Evolutionary conservation across 2,888 invertebrate genomes (phyloP).

Genomic region (Apamea crenata): DNA sequence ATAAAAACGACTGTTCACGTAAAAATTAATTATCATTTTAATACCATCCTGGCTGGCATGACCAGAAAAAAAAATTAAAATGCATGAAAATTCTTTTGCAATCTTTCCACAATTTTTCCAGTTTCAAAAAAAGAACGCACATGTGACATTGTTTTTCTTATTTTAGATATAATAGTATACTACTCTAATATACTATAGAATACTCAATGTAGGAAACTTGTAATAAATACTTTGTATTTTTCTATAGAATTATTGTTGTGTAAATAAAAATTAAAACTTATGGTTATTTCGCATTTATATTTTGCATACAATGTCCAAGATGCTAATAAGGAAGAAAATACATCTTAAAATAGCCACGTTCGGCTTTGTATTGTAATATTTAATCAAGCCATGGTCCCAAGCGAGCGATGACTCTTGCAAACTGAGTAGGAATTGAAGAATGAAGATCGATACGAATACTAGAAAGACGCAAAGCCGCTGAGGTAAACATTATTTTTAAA

Average conservation of each 20-base stretch:
- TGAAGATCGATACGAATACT: conserved; percentile 52
- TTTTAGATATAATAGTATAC: too few relatives aligned
- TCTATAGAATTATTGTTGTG: neutral
- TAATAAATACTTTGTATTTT: neutral
- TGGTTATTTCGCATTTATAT: neutral
- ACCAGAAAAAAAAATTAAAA: neutral
- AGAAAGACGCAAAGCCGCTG: conserved; percentile 26
- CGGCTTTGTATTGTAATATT: conserved; percentile 32
- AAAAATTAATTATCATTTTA: neutral
- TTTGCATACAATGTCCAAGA: neutral
- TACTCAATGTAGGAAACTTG: neutral
- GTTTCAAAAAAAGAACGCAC: conserved; percentile 28
- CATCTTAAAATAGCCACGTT: conserved; percentile 11
- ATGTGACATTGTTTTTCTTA: neutral
- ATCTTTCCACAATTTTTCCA: neutral
- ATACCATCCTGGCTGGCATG: neutral
- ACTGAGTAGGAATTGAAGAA: conserved; percentile 39
- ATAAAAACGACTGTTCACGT: neutral
- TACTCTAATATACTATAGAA: too few relatives aligned
- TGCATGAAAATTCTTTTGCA: too few relatives aligned
- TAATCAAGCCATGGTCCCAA: conserved; percentile 41
- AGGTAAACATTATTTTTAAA: neutral
- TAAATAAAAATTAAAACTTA: neutral
- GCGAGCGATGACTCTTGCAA: conserved; percentile 55
- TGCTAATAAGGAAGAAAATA: conserved; percentile 17